Base-by-base conservation (phyloP, 2,113 vertebrate species). In the Periophthalmodon schlosseri region DNA sequence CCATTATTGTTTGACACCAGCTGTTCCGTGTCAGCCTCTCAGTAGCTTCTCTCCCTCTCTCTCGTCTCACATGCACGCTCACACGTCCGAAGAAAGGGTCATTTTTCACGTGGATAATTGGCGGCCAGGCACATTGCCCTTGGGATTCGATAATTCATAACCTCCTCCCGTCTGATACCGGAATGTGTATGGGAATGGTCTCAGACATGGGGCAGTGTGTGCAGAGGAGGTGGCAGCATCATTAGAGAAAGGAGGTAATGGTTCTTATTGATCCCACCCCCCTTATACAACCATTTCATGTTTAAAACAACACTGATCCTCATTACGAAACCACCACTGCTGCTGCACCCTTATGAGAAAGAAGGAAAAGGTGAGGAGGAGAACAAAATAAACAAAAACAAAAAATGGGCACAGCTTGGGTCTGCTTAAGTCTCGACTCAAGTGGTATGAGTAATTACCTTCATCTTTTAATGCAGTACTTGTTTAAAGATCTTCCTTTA, bases 261-360 rank as follows among this genome's bases (percentile, higher is more conserved):
- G 92, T 76, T 87, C 83, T 83, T 93, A 94, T 95, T 93, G 94
- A 95, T 95, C 91, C 89, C 68, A 70, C 86, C 86, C 87, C 73
- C 87, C 84, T 89, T 85, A 85, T 85, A 85, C 87, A 84, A 88
- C 88, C 88, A 89, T 92, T 95, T 93, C 92, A 93, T 94, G 92
- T 94, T 94, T 94, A 93, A 94, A 93, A 94, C 93, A 93, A 93
- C 92, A 93, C 93, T 91, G 91, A 92, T 93, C 85, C 92, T 94
- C 92, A 94, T 94, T 94, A 95, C 89, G 84, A 69, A 82, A 82
- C 87, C 83, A 77, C 76, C 68, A 46, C 68, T 39, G 63, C 83
- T 80, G 87, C 88, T 80, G 87, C 57, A 72, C 69, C 73, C 72
- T 73, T 74, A 79, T 77, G 78, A 82, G 69, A 72, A 78, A 71